Evolutionary conservation across 2,113 vertebrate genomes (phyloP).

Genomic region (Oxyura jamaicensis): DNA sequence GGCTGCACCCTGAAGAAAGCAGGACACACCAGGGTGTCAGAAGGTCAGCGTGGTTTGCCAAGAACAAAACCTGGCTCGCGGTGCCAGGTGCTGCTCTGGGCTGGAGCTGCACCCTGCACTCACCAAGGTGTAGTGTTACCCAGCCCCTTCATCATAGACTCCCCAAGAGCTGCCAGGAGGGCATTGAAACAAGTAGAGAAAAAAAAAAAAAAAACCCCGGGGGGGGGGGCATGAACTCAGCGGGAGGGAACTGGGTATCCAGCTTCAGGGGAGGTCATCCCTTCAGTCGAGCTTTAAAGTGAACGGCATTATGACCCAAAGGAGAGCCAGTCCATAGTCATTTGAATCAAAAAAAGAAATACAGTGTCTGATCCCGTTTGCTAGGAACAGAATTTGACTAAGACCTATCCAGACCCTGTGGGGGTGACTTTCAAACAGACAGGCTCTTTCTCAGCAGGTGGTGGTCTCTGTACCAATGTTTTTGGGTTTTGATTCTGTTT

Average conservation of each 20-base stretch:
- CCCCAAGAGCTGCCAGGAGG: neutral
- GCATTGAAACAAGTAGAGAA: neutral
- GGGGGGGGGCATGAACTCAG: no score
- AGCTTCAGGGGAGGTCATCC: rapidly evolving
- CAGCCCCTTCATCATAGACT: neutral
- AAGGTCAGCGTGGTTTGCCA: neutral
- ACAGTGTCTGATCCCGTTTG: neutral
- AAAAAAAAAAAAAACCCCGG: no score
- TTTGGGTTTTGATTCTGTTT: neutral
- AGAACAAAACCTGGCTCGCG: neutral
- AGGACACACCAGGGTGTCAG: neutral
- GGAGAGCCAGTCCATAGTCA: neutral
- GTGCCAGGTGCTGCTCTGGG: neutral
- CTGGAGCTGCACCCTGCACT: rapidly evolving
- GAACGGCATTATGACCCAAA: neutral
- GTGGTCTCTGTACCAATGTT: rapidly evolving
- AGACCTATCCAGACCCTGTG: rapidly evolving
- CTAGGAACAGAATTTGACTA: neutral
- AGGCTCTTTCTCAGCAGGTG: neutral
- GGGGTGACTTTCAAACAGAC: neutral
- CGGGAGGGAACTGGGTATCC: neutral
- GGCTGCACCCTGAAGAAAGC: neutral
- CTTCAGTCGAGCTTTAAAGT: neutral
- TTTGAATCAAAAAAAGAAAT: neutral
- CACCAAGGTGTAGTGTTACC: neutral